Evolutionary conservation across 2,113 vertebrate genomes (phyloP).

Genomic region (Oncorhynchus mykiss): DNA sequence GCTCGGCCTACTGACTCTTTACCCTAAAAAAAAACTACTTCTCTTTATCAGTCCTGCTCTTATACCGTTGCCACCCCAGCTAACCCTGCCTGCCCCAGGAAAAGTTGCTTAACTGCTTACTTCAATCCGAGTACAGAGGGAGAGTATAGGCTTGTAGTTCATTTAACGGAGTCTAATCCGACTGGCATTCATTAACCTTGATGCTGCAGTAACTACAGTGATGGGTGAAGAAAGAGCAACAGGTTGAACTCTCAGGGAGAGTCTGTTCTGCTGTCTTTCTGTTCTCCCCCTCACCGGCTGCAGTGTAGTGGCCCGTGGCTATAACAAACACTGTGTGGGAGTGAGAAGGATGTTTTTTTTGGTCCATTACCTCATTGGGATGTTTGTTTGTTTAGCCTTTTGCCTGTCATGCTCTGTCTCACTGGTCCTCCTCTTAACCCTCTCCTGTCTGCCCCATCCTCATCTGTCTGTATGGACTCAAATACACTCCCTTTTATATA

Average conservation of each 20-base stretch:
- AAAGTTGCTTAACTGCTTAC: not conserved
- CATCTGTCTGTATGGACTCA: not conserved
- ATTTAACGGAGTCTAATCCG: no score
- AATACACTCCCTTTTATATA: not conserved
- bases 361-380: constrained; percentile 49
- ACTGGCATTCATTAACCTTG: no score
- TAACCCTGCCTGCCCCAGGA: not conserved
- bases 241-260: no score
- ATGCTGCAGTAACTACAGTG: no score
- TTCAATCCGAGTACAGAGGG: not conserved
- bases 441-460: no score
- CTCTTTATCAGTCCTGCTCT: not conserved
- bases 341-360: constrained; percentile 11
- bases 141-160: not conserved
- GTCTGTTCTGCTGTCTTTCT: not conserved
- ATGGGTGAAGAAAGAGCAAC: not conserved
- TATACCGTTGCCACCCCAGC: not conserved
- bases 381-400: constrained; percentile 19
- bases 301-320: constrained; percentile 11
- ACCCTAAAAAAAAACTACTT: not conserved
- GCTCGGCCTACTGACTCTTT: not conserved
- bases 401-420: constrained; percentile 28
- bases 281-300: not conserved
- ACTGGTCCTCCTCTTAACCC: constrained; percentile 27
- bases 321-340: constrained; percentile 17